Conservation (phyloP, 2,113 vertebrate genomes). For the Grallaria varia region DNA sequence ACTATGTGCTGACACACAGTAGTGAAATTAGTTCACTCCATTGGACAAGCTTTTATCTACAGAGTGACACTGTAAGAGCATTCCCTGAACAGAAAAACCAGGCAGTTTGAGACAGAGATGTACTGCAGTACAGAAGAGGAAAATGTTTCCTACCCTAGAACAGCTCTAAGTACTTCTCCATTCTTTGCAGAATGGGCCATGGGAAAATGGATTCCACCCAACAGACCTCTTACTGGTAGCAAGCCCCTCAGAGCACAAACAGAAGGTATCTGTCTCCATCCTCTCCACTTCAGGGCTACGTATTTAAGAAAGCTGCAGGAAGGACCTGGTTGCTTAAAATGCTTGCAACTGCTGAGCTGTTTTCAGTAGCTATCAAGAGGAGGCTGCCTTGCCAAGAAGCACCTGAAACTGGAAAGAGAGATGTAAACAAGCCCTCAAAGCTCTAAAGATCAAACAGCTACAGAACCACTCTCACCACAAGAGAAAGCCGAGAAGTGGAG, state of each 20-base stretch:
- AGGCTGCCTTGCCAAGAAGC: neutral
- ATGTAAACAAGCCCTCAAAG: constrained; percentile 8
- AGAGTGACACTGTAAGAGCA: neutral
- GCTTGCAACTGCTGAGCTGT: neutral
- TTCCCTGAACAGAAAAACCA: neutral
- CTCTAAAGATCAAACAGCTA: constrained; percentile 8
- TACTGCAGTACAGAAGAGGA: neutral
- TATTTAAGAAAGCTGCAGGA: neutral
- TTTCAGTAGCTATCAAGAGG: neutral
- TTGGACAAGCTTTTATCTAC: neutral
- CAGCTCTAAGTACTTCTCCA: neutral
- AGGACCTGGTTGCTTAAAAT: neutral
- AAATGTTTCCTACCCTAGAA: neutral
- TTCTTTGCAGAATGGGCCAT: neutral
- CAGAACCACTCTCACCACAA: neutral
- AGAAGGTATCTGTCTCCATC: neutral
- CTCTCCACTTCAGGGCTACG: neutral
- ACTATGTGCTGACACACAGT: neutral
- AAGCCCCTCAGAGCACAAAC: neutral
- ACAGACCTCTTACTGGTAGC: neutral
- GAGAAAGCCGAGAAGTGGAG: neutral
- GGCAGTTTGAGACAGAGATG: neutral
- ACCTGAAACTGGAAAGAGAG: constrained; percentile 2
- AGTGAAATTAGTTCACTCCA: neutral
- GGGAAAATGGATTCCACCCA: neutral